Conservation (phyloP, 1,140 invertebrate species). For the Leptoteleia sp. region DNA sequence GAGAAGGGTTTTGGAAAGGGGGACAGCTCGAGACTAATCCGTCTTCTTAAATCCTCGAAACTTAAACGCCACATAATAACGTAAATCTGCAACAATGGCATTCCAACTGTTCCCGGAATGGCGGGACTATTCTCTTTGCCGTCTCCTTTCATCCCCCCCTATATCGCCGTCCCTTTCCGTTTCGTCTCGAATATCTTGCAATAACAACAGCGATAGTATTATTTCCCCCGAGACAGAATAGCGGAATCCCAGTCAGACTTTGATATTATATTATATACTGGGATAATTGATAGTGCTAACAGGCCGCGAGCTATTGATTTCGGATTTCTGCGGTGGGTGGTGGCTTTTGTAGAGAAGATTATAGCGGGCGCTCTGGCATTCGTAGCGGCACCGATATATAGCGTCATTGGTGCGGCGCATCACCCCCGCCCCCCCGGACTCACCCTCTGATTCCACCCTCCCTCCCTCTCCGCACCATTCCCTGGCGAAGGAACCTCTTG, state of each 20-base stretch:
- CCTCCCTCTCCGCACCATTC: too few relatives aligned
- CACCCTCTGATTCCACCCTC: slow-evolving; percentile 45
- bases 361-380: slow-evolving; percentile 67
- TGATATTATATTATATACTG: slow-evolving; percentile 61
- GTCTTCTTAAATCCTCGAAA: too few relatives aligned
- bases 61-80: slow-evolving; percentile 4
- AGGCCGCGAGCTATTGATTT: slow-evolving; percentile 75
- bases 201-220: slow-evolving; percentile 48
- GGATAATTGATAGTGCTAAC: slow-evolving; percentile 72
- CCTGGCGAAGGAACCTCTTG: slow-evolving; percentile 35
- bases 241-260: slow-evolving; percentile 48
- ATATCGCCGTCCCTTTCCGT: slow-evolving; percentile 1
- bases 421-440: slow-evolving; percentile 3
- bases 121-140: too few relatives aligned
- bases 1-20: too few relatives aligned
- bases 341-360: slow-evolving; percentile 74
- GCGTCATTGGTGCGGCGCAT: slow-evolving; percentile 50
- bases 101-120: slow-evolving; percentile 1
- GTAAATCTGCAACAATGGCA: slow-evolving; percentile 4
- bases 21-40: too few relatives aligned
- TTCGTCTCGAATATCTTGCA: slow-evolving; percentile 21
- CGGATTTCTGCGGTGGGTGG: slow-evolving; percentile 70
- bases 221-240: slow-evolving; percentile 49
- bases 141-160: background rate
- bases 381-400: slow-evolving; percentile 51